phyloP scores from a whole-genome alignment of 2,797 vertebrate species.

The Oryzias dopingdopingensis region DNA sequence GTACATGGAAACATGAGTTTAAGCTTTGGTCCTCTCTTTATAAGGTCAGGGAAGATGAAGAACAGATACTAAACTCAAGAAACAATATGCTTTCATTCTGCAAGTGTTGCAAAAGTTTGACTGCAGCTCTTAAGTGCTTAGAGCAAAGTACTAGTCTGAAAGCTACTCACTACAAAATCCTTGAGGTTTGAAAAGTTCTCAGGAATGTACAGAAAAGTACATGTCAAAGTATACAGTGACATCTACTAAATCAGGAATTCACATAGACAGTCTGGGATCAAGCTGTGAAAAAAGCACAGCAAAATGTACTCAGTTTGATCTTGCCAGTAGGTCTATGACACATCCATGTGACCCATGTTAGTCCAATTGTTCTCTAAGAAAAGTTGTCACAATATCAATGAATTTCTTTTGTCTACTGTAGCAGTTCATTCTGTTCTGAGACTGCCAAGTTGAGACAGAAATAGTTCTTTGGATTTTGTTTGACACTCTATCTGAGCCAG shows the following conservation, averaged over 20 bases:
- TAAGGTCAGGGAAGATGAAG: constrained; percentile 14
- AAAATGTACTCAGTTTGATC: too few relatives aligned
- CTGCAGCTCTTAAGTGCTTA: constrained; percentile 25
- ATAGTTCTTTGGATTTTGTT: too few relatives aligned
- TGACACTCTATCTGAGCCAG: too few relatives aligned
- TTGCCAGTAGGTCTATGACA: too few relatives aligned
- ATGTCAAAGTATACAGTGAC: constrained; percentile 9
- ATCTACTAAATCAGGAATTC: constrained; percentile 5
- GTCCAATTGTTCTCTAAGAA: too few relatives aligned
- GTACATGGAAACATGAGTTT: constrained; percentile 24
- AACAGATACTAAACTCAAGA: constrained; percentile 35
- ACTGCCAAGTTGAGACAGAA: too few relatives aligned
- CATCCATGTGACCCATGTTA: too few relatives aligned
- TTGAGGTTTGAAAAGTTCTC: constrained; percentile 32
- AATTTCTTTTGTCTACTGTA: too few relatives aligned
- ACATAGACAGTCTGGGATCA: too few relatives aligned
- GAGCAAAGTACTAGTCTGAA: constrained; percentile 35
- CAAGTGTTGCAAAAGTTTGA: constrained; percentile 28
- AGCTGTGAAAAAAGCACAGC: too few relatives aligned
- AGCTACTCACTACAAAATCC: constrained; percentile 29
- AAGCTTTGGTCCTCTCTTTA: constrained; percentile 12
- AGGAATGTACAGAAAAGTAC: constrained; percentile 25
- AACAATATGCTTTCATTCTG: constrained; percentile 44
- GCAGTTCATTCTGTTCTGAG: too few relatives aligned
- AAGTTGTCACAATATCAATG: too few relatives aligned